Percentiles rank a stretch among this genome's conserved stretches.
Conservation (phyloP, 2,888 invertebrate genomes). For the Agrotis ipsilon region DNA sequence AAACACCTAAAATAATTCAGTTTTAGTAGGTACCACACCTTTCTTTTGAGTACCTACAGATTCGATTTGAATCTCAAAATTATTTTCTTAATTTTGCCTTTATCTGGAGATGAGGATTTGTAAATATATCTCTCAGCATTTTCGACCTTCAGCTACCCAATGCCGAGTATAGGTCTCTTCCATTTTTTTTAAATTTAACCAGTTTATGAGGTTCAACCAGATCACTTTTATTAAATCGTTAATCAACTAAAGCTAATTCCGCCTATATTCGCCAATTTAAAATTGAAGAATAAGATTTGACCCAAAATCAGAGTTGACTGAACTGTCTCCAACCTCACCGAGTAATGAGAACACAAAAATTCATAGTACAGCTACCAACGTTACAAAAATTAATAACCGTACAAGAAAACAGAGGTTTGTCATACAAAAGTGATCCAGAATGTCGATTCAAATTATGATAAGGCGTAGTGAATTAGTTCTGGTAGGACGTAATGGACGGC, state of each 20-base stretch:
- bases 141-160: too few relatives aligned
- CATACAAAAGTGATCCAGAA: slow-evolving; percentile 88
- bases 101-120: too few relatives aligned
- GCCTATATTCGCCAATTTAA: not conserved
- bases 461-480: slow-evolving; percentile 89
- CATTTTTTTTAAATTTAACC: too few relatives aligned
- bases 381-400: slow-evolving; percentile 89
- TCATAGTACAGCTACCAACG: slow-evolving; percentile 77
- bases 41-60: too few relatives aligned
- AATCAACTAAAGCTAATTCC: not conserved
- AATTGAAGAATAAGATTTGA: slow-evolving; percentile 20
- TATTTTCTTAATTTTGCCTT: too few relatives aligned
- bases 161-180: too few relatives aligned
- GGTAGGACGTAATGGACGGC: slow-evolving; percentile 87
- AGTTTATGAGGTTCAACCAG: too few relatives aligned
- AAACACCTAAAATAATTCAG: too few relatives aligned
- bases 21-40: too few relatives aligned
- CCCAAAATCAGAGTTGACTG: slow-evolving; percentile 73
- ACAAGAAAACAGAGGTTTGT: slow-evolving; percentile 89
- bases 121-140: too few relatives aligned
- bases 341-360: slow-evolving; percentile 76
- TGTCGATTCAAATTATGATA: slow-evolving; percentile 91
- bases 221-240: too few relatives aligned
- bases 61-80: too few relatives aligned
- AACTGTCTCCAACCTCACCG: slow-evolving; percentile 70